Evolutionary conservation across 2,888 invertebrate genomes (phyloP).

Genomic region (Acronicta alni): DNA sequence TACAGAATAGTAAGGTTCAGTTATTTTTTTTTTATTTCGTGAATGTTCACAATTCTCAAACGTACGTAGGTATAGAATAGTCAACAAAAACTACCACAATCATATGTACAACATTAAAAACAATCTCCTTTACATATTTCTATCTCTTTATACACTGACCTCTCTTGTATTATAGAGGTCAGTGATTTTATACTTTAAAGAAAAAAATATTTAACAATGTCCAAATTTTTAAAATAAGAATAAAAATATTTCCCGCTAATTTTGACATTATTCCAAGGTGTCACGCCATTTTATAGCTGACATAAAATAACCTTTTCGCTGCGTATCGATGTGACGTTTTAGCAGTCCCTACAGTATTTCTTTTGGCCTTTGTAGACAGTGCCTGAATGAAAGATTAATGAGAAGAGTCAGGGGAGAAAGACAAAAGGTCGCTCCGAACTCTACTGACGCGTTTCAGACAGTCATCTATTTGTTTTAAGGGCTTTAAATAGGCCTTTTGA

Average conservation of each 20-base stretch:
- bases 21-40: no score
- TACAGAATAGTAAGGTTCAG: no score
- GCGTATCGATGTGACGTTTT: conserved; percentile 45
- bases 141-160: no score
- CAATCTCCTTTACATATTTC: no score
- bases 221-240: conserved; percentile 13
- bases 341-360: conserved; percentile 49
- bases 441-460: conserved; percentile 27
- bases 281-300: conserved; percentile 20
- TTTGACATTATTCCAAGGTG: conserved; percentile 16
- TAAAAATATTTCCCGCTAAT: conserved; percentile 14
- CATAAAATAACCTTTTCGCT: conserved; percentile 30
- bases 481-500: conserved; percentile 15
- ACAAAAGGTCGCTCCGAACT: conserved; percentile 42
- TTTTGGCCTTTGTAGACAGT: conserved; percentile 51
- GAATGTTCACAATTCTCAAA: no score
- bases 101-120: no score
- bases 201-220: not conserved
- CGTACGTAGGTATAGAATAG: no score
- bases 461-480: conserved; percentile 39
- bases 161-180: no score
- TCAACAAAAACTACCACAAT: no score
- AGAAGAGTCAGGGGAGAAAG: conserved; percentile 42
- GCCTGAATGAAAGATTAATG: conserved; percentile 71
- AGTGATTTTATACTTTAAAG: not conserved